Percentiles rank a stretch among this genome's conserved stretches.
Evolutionary conservation across 2,888 invertebrate genomes (phyloP).

Genomic region (Nudaria mundana): DNA sequence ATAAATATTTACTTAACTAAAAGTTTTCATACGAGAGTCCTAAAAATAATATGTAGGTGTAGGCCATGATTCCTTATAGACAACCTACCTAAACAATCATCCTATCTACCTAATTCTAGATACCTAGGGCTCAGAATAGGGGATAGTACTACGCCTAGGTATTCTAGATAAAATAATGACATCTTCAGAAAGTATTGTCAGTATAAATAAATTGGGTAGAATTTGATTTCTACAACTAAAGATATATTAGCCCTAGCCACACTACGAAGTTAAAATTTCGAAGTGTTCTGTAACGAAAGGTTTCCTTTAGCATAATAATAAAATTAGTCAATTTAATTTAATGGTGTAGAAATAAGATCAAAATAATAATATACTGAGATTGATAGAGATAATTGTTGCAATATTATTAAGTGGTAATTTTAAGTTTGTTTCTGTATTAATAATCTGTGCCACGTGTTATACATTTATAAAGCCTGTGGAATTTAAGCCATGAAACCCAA

Average conservation of each 20-base stretch:
- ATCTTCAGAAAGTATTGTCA: slow-evolving; percentile 18
- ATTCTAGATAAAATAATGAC: no score
- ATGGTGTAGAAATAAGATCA: slow-evolving; percentile 41
- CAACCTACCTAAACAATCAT: no score
- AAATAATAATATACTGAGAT: slow-evolving; percentile 57
- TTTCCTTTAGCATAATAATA: slow-evolving; percentile 63
- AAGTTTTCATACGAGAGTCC: no score
- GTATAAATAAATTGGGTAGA: slow-evolving; percentile 5
- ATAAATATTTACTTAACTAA: slow-evolving; percentile 20
- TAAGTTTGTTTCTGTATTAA: slow-evolving; percentile 44
- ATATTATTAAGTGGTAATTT: slow-evolving; percentile 44
- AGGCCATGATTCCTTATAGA: no score
- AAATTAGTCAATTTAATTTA: slow-evolving; percentile 65
- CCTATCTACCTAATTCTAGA: no score
- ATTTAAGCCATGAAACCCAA: no score
- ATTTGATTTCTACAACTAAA: neutral
- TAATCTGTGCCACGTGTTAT: slow-evolving; percentile 44
- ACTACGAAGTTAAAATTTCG: slow-evolving; percentile 24
- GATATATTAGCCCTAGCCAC: slow-evolving; percentile 27
- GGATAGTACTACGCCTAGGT: no score
- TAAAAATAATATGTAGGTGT: no score
- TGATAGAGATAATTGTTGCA: slow-evolving; percentile 58
- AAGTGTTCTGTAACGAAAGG: slow-evolving; percentile 34
- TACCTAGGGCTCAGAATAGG: no score
- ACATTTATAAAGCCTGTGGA: no score